Conservation (phyloP, 1,140 invertebrate species). For the Lysiphlebus fabarum region DNA sequence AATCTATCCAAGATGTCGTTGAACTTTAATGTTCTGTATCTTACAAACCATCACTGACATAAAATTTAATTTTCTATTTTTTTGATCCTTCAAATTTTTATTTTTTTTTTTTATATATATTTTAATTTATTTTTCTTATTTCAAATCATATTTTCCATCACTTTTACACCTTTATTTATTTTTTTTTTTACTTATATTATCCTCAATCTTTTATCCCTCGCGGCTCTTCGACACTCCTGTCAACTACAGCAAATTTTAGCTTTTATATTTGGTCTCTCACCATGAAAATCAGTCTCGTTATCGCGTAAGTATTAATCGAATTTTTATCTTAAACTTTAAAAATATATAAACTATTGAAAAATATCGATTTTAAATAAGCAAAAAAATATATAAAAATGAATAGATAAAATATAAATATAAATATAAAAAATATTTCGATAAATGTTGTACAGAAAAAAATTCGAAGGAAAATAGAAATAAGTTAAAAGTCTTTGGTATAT, state of each 20-base stretch:
- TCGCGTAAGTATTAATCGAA: slow-evolving; percentile 19
- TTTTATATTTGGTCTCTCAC: not conserved
- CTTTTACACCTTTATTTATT: not conserved
- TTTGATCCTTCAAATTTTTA: not conserved
- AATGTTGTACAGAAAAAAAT: slow-evolving; percentile 4
- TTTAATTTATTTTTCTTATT: not conserved
- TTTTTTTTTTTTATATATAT: not conserved
- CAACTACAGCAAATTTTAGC: not conserved
- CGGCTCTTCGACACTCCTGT: not conserved
- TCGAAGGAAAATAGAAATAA: not conserved
- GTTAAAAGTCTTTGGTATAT: no score
- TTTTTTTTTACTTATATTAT: not conserved
- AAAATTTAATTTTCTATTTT: no score
- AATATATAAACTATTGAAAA: not conserved
- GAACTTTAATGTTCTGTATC: no score
- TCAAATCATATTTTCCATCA: not conserved
- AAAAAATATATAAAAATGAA: not conserved
- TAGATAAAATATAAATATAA: not conserved
- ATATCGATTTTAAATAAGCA: not conserved
- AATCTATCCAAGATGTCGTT: no score
- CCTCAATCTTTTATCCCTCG: not conserved
- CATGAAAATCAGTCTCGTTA: slow-evolving; percentile 14
- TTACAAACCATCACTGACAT: no score
- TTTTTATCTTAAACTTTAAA: slow-evolving; percentile 10
- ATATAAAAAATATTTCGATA: not conserved